Conservation (phyloP, 2,797 vertebrate species). For the Schizothorax lantsangensis region DNA sequence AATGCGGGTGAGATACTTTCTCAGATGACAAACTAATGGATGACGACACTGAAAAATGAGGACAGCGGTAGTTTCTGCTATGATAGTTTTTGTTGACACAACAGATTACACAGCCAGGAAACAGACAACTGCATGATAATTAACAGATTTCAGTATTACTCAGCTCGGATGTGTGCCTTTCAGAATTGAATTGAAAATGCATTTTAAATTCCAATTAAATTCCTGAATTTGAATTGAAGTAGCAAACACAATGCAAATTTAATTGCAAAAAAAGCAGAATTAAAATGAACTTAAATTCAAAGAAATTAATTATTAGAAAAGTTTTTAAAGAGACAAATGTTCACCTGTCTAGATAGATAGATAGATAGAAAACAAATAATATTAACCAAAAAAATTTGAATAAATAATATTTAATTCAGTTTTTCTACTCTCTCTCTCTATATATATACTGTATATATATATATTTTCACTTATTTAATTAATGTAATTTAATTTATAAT, state of each 20-base stretch:
- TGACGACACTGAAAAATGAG: slow-evolving; percentile 35
- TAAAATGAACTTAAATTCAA: neutral
- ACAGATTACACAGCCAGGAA: neutral
- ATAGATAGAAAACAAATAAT: neutral
- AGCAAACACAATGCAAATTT: neutral
- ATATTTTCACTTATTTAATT: no score
- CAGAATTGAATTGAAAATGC: neutral
- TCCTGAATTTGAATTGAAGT: neutral
- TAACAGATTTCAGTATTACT: neutral
- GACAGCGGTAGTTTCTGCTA: slow-evolving; percentile 39
- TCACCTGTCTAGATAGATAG: neutral
- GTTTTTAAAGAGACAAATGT: neutral
- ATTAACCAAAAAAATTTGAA: no score
- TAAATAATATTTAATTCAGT: no score
- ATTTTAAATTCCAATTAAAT: neutral
- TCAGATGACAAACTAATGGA: slow-evolving; percentile 54
- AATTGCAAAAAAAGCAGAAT: neutral
- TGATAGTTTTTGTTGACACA: neutral
- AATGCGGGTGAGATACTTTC: slow-evolving; percentile 21
- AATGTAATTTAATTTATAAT: no score
- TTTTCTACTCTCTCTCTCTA: no score
- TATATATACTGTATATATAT: no score
- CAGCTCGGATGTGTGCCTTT: neutral
- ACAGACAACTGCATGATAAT: neutral
- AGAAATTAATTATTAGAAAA: neutral